phyloP scores from a whole-genome alignment of 2,888 invertebrate genomes.

The Augochlorella aurata region DNA sequence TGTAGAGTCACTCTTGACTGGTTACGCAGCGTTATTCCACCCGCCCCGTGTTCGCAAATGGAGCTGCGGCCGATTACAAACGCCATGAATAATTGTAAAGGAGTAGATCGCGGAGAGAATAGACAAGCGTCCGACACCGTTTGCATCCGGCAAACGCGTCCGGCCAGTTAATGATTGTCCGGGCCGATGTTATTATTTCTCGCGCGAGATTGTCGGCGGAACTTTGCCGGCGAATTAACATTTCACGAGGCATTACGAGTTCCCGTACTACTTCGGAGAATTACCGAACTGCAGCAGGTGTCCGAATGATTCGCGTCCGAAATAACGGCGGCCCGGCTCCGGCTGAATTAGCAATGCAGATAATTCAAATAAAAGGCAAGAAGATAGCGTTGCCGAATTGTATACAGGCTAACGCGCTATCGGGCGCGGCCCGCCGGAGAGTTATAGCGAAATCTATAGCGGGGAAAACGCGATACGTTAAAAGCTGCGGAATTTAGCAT shows the following conservation, averaged over 20 bases:
- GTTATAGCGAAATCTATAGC: neutral
- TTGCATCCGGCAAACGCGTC: too few relatives aligned
- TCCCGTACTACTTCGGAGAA: neutral
- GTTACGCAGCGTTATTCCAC: too few relatives aligned
- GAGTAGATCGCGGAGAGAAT: too few relatives aligned
- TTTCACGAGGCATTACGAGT: neutral
- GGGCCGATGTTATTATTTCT: neutral
- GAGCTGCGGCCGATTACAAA: too few relatives aligned
- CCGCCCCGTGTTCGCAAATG: too few relatives aligned
- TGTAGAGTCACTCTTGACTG: too few relatives aligned
- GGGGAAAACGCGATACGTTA: neutral
- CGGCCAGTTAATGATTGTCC: too few relatives aligned
- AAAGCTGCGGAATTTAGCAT: constrained; percentile 12
- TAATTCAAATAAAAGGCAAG: constrained; percentile 16
- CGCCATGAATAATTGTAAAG: too few relatives aligned
- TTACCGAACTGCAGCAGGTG: neutral
- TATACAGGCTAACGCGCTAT: neutral
- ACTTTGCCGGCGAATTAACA: neutral
- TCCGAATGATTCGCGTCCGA: constrained; percentile 8
- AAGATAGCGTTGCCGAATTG: constrained; percentile 1
- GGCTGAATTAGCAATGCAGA: constrained; percentile 10
- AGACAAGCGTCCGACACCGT: too few relatives aligned
- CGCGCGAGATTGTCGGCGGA: neutral
- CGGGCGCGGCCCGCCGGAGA: neutral
- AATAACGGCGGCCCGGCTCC: neutral